Evolutionary conservation across 2,113 vertebrate genomes (phyloP).

Genomic region (Tautogolabrus adspersus): DNA sequence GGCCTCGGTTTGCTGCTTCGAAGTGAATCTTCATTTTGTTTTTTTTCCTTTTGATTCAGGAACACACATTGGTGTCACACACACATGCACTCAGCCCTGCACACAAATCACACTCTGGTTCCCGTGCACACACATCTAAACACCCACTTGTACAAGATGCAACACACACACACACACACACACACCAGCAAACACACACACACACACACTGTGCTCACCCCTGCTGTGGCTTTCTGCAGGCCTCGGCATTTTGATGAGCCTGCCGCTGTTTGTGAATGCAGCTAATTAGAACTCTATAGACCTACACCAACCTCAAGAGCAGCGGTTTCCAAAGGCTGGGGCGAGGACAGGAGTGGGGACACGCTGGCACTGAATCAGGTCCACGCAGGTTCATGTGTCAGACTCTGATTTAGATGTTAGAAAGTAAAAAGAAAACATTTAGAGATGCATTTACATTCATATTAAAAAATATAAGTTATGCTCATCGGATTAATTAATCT

Average conservation of each 20-base stretch:
- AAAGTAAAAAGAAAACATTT: not conserved
- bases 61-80: constrained; percentile 42
- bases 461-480: not conserved
- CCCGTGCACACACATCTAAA: constrained; percentile 19
- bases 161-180: constrained; percentile 15
- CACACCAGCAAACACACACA: constrained; percentile 31
- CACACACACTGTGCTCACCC: constrained; percentile 59
- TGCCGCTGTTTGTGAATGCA: constrained; percentile 77
- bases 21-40: constrained; percentile 45
- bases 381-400: constrained; percentile 4
- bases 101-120: constrained; percentile 51
- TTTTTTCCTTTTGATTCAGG: constrained; percentile 28
- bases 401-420: not conserved
- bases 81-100: constrained; percentile 23
- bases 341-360: constrained; percentile 51
- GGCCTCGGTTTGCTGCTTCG: constrained; percentile 22
- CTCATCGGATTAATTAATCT: too few relatives aligned
- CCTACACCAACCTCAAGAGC: constrained; percentile 62
- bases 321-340: constrained; percentile 61
- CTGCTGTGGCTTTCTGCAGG: constrained; percentile 80
- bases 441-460: too few relatives aligned
- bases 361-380: constrained; percentile 8
- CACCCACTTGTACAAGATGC: constrained; percentile 32
- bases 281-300: constrained; percentile 79
- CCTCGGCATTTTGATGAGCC: constrained; percentile 78